These are phyloP conservation scores for Bradypodion ventrale DNA, from an alignment of 2,797 vertebrate genomes.

Conservation along the genomic window DNA sequence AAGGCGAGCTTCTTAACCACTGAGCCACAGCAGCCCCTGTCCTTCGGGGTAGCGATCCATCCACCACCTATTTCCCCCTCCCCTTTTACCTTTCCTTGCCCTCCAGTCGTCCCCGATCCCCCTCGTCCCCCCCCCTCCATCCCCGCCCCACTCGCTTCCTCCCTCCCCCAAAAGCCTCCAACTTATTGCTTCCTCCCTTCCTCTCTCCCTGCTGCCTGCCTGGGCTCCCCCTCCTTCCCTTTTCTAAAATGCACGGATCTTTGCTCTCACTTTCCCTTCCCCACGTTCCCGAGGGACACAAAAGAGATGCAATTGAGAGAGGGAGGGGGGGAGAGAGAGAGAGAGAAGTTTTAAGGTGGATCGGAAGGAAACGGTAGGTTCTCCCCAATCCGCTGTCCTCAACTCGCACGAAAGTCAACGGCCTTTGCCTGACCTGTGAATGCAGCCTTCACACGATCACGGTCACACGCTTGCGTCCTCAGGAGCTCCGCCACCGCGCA, in stretches of 20 bases:
- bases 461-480: no score
- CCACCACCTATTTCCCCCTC: neutral
- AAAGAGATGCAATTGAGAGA: constrained; percentile 18
- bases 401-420: neutral
- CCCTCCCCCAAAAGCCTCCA: neutral
- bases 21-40: no score
- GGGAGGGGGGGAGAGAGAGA: neutral
- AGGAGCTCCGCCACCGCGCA: no score
- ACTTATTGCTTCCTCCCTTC: neutral
- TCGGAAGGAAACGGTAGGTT: neutral
- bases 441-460: neutral
- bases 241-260: constrained; percentile 34
- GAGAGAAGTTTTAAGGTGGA: constrained; percentile 57
- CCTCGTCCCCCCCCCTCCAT: neutral
- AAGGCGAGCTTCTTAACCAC: no score
- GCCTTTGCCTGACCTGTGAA: neutral
- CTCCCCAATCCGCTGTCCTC: neutral
- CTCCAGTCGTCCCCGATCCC: constrained; percentile 17
- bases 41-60: no score
- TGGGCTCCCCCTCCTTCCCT: neutral
- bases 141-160: neutral
- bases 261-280: constrained; percentile 39
- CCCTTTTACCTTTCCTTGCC: constrained; percentile 1
- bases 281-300: constrained; percentile 25
- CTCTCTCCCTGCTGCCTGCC: constrained; percentile 14